Evolutionary conservation across 2,113 vertebrate genomes (phyloP).

Genomic region (Myiagra hebetior): DNA sequence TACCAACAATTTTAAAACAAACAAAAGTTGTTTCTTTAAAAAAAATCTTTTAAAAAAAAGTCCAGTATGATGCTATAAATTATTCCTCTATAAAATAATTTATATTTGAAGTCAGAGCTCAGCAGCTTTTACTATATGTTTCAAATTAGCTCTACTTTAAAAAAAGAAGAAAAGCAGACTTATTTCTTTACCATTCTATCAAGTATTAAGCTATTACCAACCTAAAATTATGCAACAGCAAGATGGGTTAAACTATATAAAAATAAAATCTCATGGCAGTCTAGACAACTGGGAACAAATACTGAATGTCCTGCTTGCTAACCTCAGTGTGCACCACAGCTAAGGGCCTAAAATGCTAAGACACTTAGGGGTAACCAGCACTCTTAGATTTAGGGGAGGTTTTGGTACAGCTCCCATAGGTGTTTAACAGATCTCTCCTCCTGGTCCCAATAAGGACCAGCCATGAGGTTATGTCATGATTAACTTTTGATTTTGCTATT

Average conservation of each 20-base stretch:
- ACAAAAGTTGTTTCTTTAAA: background rate
- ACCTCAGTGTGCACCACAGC: background rate
- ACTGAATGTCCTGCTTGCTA: background rate
- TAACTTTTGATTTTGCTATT: background rate
- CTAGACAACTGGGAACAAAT: background rate
- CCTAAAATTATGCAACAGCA: background rate
- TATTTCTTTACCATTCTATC: background rate
- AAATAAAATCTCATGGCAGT: background rate
- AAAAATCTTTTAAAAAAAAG: background rate
- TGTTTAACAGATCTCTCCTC: background rate
- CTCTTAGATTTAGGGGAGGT: background rate
- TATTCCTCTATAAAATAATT: background rate
- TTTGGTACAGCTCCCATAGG: background rate
- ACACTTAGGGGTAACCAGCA: background rate
- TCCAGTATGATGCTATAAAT: background rate
- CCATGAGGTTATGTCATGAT: background rate
- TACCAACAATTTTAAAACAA: background rate
- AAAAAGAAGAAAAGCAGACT: background rate
- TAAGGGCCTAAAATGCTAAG: background rate
- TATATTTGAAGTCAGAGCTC: background rate
- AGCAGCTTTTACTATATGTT: background rate
- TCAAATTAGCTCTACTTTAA: background rate
- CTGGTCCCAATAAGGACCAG: background rate
- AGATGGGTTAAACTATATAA: background rate
- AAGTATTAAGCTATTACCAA: background rate